These are phyloP conservation scores for Echinops telfairi DNA, from an alignment of 2,113 vertebrate species.

Conservation along the genomic window DNA sequence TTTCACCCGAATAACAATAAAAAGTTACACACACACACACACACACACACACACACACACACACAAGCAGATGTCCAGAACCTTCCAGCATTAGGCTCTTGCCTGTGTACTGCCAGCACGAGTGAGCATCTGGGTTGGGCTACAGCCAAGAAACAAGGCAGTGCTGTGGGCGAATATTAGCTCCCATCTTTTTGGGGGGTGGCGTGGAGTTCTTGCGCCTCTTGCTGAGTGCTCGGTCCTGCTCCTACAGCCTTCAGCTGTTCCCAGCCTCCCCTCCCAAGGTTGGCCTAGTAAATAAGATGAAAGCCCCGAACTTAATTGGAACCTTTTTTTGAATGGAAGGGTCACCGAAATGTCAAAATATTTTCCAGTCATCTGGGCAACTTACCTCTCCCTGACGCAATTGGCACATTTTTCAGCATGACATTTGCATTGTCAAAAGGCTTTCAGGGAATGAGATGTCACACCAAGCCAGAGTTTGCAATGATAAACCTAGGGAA, in stretches of 20 bases:
- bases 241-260: background rate
- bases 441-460: conserved; percentile 50
- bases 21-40: no score
- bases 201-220: background rate
- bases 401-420: conserved; percentile 65
- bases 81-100: background rate
- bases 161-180: conserved; percentile 4
- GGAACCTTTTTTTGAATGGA: conserved; percentile 64
- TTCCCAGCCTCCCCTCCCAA: conserved; percentile 34
- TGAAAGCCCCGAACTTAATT: conserved; percentile 61
- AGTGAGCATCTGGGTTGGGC: conserved; percentile 56
- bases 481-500: conserved; percentile 4
- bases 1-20: no score
- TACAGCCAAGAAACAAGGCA: background rate
- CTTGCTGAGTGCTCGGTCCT: background rate
- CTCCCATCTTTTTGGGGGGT: conserved; percentile 9
- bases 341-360: conserved; percentile 78
- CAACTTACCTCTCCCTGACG: conserved; percentile 69
- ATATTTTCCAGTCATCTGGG: conserved; percentile 74
- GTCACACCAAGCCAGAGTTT: background rate
- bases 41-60: no score
- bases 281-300: conserved; percentile 60
- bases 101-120: background rate
- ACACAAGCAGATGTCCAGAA: background rate
- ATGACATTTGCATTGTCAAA: conserved; percentile 75